These are phyloP conservation scores for Therioaphis trifolii DNA, from an alignment of 2,888 invertebrate genomes.

Conservation along the genomic window DNA sequence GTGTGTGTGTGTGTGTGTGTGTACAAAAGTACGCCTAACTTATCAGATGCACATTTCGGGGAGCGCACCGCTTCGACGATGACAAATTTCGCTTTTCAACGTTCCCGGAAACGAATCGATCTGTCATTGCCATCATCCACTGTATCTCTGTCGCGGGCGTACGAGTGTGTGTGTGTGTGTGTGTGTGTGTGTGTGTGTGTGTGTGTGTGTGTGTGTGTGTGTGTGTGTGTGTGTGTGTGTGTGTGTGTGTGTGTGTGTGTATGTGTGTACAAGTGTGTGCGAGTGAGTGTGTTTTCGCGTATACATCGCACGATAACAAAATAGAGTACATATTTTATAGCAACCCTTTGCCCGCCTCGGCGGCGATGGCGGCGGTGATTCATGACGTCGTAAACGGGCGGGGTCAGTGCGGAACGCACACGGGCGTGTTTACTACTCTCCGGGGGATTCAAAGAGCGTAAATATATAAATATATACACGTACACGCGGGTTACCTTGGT, in stretches of 20 bases:
- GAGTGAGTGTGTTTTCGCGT: not conserved
- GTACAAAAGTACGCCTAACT: not conserved
- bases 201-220: not conserved
- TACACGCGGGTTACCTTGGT: too few relatives aligned
- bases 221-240: not conserved
- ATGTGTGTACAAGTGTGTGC: not conserved
- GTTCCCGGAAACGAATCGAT: constrained; percentile 12
- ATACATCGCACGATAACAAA: not conserved
- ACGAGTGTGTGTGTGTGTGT: not conserved
- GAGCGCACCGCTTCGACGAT: not conserved
- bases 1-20: not conserved
- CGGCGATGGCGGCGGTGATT: constrained; percentile 16
- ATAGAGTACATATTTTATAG: not conserved
- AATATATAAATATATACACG: not conserved
- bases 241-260: not conserved
- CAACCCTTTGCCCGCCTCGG: not conserved
- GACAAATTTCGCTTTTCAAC: constrained; percentile 29
- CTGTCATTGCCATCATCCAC: constrained; percentile 7
- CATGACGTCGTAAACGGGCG: not conserved
- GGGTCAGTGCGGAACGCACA: not conserved
- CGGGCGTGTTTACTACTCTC: constrained; percentile 2
- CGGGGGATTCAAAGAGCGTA: not conserved
- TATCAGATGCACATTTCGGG: not conserved
- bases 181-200: not conserved
- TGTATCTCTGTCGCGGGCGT: too few relatives aligned